Evolutionary conservation across 2,113 vertebrate species (phyloP).

Genomic region (Campylomormyrus numenius): DNA sequence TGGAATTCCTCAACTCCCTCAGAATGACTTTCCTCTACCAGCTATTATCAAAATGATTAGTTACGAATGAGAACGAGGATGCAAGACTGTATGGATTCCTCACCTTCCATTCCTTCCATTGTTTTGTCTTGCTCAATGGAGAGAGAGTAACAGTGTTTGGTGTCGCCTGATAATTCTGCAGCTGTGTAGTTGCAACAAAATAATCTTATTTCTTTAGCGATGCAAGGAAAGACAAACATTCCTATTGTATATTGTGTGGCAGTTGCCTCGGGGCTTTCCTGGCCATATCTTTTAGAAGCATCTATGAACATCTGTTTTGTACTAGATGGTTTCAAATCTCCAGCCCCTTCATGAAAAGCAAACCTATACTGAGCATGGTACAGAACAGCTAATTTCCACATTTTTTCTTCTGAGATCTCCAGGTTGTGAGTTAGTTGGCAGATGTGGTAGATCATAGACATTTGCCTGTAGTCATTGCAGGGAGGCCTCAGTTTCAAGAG

Average conservation of each 20-base stretch:
- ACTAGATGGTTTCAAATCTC: neutral
- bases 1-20: neutral
- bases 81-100: neutral
- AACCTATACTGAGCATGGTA: neutral
- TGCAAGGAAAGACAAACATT: neutral
- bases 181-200: neutral
- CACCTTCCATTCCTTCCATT: neutral
- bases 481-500: neutral
- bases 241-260: neutral
- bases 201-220: neutral
- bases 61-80: neutral
- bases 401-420: neutral
- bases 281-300: neutral
- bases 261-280: neutral
- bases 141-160: neutral
- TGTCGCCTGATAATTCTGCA: neutral
- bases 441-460: neutral
- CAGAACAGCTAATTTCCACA: neutral
- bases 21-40: neutral
- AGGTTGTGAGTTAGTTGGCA: constrained; percentile 3
- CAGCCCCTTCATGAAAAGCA: neutral
- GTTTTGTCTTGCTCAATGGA: neutral
- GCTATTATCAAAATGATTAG: neutral
- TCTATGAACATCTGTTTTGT: constrained; percentile 10
- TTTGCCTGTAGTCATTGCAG: neutral